Percentiles rank a stretch among this genome's conserved stretches.
phyloP scores from a whole-genome alignment of 2,797 vertebrate genomes.

The Leptoclinus maculatus region DNA sequence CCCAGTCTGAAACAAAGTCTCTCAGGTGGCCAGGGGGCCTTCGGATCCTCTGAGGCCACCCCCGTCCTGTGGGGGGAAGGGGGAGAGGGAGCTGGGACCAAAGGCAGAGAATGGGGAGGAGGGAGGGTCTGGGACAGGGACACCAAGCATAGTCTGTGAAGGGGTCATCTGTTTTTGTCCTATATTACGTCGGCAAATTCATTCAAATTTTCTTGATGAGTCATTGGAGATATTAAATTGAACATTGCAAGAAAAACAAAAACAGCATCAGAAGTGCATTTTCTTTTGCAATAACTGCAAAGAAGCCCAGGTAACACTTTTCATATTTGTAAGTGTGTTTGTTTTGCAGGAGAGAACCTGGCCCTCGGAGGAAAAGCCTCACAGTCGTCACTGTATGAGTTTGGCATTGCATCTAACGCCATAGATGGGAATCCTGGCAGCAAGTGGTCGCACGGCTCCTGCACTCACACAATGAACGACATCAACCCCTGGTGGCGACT shows the following conservation, averaged over 20 bases:
- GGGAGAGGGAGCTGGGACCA: no score
- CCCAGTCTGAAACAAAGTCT: no score
- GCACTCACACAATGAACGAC: slow-evolving; percentile 32
- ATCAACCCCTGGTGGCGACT: slow-evolving; percentile 73
- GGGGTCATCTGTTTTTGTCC: not conserved
- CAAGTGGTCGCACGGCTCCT: slow-evolving; percentile 23
- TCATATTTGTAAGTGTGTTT: no score
- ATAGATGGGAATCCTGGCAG: slow-evolving; percentile 66
- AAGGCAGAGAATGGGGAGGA: no score
- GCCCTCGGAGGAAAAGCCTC: slow-evolving; percentile 23
- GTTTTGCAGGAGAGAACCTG: slow-evolving; percentile 45
- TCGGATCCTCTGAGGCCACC: no score
- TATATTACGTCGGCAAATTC: not conserved
- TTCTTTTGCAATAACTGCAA: no score
- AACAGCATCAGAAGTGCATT: not conserved
- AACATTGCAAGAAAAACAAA: not conserved
- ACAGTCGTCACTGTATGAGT: not conserved
- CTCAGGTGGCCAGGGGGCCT: no score
- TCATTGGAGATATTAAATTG: not conserved
- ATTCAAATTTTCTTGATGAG: not conserved
- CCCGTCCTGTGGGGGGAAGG: no score
- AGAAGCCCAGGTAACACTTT: no score
- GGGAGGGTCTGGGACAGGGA: no score
- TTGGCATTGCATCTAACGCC: slow-evolving; percentile 25
- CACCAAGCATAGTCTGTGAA: no score